A percentile compares a stretch with the other conserved stretches of the same genome.
Evolutionary conservation across 2,113 vertebrate species (phyloP).

Genomic region (Marcusenius ussheri): DNA sequence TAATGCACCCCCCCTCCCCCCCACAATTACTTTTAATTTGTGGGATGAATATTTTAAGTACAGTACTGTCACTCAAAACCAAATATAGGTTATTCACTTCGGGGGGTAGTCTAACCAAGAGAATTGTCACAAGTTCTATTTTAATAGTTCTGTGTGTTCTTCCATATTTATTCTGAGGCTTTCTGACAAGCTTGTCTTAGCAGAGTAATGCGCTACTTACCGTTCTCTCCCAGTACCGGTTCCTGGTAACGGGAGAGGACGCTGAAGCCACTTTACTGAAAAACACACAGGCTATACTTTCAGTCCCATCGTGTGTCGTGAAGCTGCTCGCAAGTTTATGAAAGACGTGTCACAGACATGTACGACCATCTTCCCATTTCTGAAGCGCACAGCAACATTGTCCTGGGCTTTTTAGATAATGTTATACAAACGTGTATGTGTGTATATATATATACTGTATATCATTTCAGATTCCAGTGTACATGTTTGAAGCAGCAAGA

Average conservation of each 20-base stretch:
- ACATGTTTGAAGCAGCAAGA: slow-evolving; percentile 15
- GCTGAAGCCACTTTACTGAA: not conserved
- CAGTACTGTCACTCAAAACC: not conserved
- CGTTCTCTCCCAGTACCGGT: not conserved
- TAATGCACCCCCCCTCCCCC: not conserved
- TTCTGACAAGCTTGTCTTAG: slow-evolving; percentile 1
- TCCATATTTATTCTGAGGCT: not conserved
- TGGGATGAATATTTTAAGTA: not conserved
- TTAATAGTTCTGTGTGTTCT: not conserved
- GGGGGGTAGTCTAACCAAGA: not conserved
- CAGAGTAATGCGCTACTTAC: not conserved
- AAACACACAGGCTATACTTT: not conserved
- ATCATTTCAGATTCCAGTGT: slow-evolving; percentile 26
- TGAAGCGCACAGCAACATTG: slow-evolving; percentile 19
- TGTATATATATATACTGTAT: slow-evolving; percentile 21
- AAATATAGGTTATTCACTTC: not conserved
- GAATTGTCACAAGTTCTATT: not conserved
- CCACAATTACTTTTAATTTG: not conserved
- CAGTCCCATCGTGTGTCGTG: not conserved
- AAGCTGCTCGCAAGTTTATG: not conserved
- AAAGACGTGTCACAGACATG: not conserved
- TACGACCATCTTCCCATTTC: slow-evolving; percentile 15
- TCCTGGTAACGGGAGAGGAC: not conserved
- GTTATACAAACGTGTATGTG: slow-evolving; percentile 27
- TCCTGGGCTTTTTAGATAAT: slow-evolving; percentile 24